phyloP scores from a whole-genome alignment of 1,140 invertebrate genomes.

The Pomacea maculata region DNA sequence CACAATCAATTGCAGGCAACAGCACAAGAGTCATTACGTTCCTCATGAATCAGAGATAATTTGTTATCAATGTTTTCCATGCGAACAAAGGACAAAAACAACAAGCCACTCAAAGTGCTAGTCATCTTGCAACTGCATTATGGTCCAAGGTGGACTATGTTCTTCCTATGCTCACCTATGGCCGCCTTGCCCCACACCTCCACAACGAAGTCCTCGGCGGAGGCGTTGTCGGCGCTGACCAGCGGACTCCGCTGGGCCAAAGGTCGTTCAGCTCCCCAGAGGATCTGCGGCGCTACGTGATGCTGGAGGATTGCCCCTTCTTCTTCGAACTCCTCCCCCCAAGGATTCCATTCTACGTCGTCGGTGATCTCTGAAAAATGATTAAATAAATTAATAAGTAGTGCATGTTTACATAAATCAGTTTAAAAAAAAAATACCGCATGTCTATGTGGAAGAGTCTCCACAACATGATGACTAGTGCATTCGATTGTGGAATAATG shows the following conservation, averaged over 20 bases:
- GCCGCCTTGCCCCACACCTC: conserved; percentile 71
- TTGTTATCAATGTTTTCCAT: too few relatives aligned
- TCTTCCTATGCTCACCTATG: conserved; percentile 60
- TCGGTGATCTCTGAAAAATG: conserved; percentile 50
- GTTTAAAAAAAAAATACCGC: background rate
- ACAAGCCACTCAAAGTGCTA: too few relatives aligned
- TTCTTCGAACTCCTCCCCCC: conserved; percentile 65
- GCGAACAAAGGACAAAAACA: too few relatives aligned
- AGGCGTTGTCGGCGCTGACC: conserved; percentile 31
- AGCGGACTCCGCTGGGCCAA: conserved; percentile 32
- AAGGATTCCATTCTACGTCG: conserved; percentile 63
- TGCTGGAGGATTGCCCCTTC: conserved; percentile 30
- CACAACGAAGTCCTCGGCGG: conserved; percentile 46
- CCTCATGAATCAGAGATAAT: too few relatives aligned
- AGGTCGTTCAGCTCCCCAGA: conserved; percentile 36
- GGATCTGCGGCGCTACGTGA: conserved; percentile 44
- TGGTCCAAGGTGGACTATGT: too few relatives aligned
- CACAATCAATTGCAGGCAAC: too few relatives aligned
- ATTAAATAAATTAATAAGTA: background rate
- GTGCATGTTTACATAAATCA: background rate
- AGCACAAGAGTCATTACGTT: too few relatives aligned
- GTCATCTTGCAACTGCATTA: too few relatives aligned
- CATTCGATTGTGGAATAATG: too few relatives aligned
- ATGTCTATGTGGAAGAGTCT: too few relatives aligned
- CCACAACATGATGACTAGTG: too few relatives aligned